These are phyloP conservation scores for Bubo scandiacus DNA, from an alignment of 2,113 vertebrate species.

Conservation along the genomic window DNA sequence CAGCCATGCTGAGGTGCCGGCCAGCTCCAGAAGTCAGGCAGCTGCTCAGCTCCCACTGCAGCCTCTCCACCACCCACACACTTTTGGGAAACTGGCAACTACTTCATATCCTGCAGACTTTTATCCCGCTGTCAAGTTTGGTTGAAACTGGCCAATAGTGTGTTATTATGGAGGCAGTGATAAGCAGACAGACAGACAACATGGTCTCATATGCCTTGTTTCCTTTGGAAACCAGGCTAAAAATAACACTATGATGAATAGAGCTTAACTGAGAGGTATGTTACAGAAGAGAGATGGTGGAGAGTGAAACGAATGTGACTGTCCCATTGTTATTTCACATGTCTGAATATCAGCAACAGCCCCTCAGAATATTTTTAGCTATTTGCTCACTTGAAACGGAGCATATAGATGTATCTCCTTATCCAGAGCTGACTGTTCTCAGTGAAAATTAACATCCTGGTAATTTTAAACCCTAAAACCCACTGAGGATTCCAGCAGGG, in stretches of 20 bases:
- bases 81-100: background rate
- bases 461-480: constrained; percentile 13
- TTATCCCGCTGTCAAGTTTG: background rate
- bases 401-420: background rate
- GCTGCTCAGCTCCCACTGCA: background rate
- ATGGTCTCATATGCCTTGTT: fast-evolving
- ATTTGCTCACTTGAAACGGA: background rate
- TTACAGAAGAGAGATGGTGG: background rate
- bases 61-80: background rate
- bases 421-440: background rate
- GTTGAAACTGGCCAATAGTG: background rate
- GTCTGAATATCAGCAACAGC: background rate
- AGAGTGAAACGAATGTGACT: background rate
- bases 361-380: background rate
- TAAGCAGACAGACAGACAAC: constrained; percentile 5
- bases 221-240: constrained; percentile 37
- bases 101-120: background rate
- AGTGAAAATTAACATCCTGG: constrained; percentile 13
- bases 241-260: background rate
- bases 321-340: background rate
- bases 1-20: fast-evolving
- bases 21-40: background rate
- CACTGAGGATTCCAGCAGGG: background rate
- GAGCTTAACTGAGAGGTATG: background rate
- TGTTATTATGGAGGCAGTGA: background rate